Conservation (phyloP, 2,888 invertebrate species). For the Pristionchus mayeri region DNA sequence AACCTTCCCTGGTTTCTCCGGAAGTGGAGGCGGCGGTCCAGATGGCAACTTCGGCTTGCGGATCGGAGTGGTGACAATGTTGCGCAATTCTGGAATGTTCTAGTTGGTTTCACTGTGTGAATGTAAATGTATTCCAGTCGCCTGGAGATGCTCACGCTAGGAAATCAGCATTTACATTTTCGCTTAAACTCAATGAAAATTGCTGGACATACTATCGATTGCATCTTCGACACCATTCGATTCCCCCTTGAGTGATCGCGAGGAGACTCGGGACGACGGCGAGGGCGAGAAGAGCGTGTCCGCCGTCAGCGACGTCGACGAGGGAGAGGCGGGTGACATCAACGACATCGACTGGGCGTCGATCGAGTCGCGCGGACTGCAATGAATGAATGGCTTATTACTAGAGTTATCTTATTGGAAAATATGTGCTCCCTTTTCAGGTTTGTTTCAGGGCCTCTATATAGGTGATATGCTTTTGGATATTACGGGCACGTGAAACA, state of each 20-base stretch:
- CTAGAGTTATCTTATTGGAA: neutral
- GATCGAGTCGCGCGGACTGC: constrained; percentile 38
- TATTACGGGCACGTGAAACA: too few species aligned
- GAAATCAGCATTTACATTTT: too few species aligned
- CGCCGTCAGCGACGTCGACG: neutral
- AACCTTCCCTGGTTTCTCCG: neutral
- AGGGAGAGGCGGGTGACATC: constrained; percentile 42
- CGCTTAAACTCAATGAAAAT: neutral
- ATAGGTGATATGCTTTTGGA: too few species aligned
- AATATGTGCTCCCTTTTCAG: too few species aligned
- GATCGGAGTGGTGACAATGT: constrained; percentile 23
- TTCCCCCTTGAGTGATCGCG: neutral
- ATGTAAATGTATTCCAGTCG: neutral
- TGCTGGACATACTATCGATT: neutral
- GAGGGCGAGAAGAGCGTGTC: constrained; percentile 40
- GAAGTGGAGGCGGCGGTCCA: constrained; percentile 28
- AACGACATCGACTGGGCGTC: constrained; percentile 35
- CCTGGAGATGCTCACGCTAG: too few species aligned
- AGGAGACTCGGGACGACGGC: neutral
- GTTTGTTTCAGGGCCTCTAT: too few species aligned
- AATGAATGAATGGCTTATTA: neutral
- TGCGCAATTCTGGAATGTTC: neutral
- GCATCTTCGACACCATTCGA: constrained; percentile 31
- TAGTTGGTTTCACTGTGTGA: neutral
- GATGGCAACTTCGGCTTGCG: constrained; percentile 2